Conservation (phyloP, 1,140 invertebrate genomes). For the Neodiprion pinetum region DNA sequence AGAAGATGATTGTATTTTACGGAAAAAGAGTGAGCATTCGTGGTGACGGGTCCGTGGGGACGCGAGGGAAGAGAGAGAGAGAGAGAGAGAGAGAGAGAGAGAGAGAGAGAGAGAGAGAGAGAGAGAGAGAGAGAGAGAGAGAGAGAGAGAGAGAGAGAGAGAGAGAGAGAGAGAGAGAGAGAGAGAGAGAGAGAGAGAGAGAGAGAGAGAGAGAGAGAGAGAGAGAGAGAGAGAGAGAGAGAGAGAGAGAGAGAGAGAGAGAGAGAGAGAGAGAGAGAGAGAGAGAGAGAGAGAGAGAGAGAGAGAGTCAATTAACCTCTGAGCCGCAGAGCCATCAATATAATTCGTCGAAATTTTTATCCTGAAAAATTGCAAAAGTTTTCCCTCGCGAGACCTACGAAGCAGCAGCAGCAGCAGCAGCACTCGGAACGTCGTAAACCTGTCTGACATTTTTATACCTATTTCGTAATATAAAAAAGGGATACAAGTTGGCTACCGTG, state of each 20-base stretch:
- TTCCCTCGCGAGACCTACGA: neutral
- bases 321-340: neutral
- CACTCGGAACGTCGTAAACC: neutral
- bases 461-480: neutral
- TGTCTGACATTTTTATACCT: neutral
- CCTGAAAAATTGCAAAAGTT: too few relatives aligned
- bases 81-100: neutral
- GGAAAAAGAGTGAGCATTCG: too few relatives aligned
- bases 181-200: neutral
- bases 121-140: neutral
- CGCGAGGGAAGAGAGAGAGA: too few relatives aligned
- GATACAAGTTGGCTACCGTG: slow-evolving; percentile 5
- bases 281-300: neutral
- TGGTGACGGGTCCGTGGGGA: too few relatives aligned
- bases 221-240: neutral
- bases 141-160: neutral
- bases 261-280: neutral
- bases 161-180: neutral
- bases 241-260: neutral
- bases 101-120: neutral
- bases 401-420: too few relatives aligned
- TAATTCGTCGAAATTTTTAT: neutral
- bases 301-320: neutral
- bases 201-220: neutral
- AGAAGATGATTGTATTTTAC: too few relatives aligned